Evolutionary conservation across 2,888 invertebrate genomes (phyloP), one percentile per base, ranked within the genome.

Genomic region (Synergus japonicus): DNA sequence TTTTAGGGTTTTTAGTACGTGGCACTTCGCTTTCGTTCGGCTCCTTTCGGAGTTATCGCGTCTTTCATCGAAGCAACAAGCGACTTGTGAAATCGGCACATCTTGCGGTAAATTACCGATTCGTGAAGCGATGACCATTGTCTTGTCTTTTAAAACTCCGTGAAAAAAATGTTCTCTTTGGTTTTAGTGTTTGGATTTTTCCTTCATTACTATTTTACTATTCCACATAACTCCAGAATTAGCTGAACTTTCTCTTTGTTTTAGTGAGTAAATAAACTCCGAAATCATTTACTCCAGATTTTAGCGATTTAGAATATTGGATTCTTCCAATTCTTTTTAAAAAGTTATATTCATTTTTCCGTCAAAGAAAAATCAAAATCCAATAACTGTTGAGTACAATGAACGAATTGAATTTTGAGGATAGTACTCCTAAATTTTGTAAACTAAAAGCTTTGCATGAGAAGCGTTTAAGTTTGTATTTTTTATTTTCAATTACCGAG

Each of bases 21-120:
- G 73, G 73, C 73, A 73, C 37, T 73, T 73, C 54, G 73, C 22
- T 73, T 73, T 73, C 54, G n/a, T 73, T 73, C 73, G 73, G 73
- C 37, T 54, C n/a, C 73, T 73, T 54, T 73, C 73, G 73, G 37
- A 73, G 54, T 73, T 73, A 73, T 73, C 73, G 73, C 73, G 73
- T 73, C 49, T 69, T 73, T 37, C n/a, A 49, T 73, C 73, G 73
- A 73, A 73, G 73, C 73, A 73, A 73, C 73, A 73, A 73, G 73
- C 73, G 54, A 73, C 73, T 49, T 49, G 49, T 73, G 54, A 73
- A 73, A 73, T 73, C 54, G 37, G 73, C 37, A 54, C 73, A 73
- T 73, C 69, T 73, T 73, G 73, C 54, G 54, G 73, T 73, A 73
- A 73, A 73, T 54, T 73, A 49, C 37, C 54, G 73, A 73, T 73